Percentiles rank a stretch among this genome's conserved stretches.
Evolutionary conservation across 1,140 invertebrate genomes (phyloP).

Genomic region (Solenopsis fugax): DNA sequence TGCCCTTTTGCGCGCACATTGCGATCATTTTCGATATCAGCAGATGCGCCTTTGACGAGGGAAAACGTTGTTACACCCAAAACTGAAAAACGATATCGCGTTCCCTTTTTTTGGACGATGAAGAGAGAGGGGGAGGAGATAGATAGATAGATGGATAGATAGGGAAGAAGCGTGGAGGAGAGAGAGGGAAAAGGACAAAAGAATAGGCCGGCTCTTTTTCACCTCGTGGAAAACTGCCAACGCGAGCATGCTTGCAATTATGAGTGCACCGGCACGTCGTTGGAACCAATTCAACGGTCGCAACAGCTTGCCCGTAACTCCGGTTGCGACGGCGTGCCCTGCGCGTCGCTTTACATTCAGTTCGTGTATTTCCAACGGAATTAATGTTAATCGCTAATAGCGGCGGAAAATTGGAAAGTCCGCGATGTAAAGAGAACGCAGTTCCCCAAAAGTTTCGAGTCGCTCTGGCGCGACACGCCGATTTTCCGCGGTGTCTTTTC

Average conservation of each 20-base stretch:
- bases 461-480: background rate
- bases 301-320: constrained; percentile 76
- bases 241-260: constrained; percentile 58
- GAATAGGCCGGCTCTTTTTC: constrained; percentile 42
- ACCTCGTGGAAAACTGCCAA: constrained; percentile 56
- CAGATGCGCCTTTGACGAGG: constrained; percentile 47
- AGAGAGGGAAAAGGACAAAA: background rate
- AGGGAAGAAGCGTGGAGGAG: background rate
- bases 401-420: constrained; percentile 37
- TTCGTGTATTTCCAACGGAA: constrained; percentile 72
- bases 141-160: background rate
- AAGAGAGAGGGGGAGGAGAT: background rate
- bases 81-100: constrained; percentile 38
- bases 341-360: constrained; percentile 71
- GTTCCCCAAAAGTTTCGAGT: background rate
- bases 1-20: constrained; percentile 25
- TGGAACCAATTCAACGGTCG: constrained; percentile 69
- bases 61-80: constrained; percentile 31
- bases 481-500: background rate
- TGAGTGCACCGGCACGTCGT: constrained; percentile 54
- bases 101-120: constrained; percentile 8
- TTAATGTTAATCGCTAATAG: constrained; percentile 77
- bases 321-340: constrained; percentile 31
- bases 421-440: background rate
- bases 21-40: constrained; percentile 61